Evolutionary conservation across 2,113 vertebrate genomes (phyloP).

Genomic region (Tenrec ecaudatus): DNA sequence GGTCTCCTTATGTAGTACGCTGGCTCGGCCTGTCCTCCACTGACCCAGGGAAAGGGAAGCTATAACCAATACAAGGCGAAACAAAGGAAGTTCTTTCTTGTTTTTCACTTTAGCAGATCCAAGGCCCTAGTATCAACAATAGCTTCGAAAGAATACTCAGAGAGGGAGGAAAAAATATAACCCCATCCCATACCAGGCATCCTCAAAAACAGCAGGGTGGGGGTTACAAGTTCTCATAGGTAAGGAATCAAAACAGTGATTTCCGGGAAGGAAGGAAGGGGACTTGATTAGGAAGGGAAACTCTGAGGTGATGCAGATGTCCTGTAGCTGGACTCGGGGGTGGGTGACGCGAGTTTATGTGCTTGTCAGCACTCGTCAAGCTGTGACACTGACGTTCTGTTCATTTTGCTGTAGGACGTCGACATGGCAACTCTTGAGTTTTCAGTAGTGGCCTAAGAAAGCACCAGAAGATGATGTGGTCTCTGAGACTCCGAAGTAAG

Average conservation of each 20-base stretch:
- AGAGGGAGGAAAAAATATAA: background rate
- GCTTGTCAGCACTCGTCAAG: background rate
- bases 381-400: background rate
- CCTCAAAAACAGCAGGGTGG: background rate
- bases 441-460: background rate
- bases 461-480: background rate
- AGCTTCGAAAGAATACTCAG: slow-evolving; percentile 43
- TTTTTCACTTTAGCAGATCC: slow-evolving; percentile 11
- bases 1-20: slow-evolving; percentile 4
- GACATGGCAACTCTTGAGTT: background rate
- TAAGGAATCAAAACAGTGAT: background rate
- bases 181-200: background rate
- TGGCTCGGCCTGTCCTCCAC: background rate
- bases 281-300: background rate
- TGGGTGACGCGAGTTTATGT: background rate
- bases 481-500: background rate
- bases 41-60: slow-evolving; percentile 38
- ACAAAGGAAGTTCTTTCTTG: slow-evolving; percentile 55
- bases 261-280: background rate
- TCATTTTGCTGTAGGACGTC: background rate
- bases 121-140: slow-evolving; percentile 44
- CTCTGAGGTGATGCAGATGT: background rate
- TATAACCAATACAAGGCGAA: slow-evolving; percentile 44
- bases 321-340: background rate
- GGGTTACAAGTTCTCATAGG: background rate